Conservation (phyloP, 2,113 vertebrate genomes). For the Leptocoma aspasia region DNA sequence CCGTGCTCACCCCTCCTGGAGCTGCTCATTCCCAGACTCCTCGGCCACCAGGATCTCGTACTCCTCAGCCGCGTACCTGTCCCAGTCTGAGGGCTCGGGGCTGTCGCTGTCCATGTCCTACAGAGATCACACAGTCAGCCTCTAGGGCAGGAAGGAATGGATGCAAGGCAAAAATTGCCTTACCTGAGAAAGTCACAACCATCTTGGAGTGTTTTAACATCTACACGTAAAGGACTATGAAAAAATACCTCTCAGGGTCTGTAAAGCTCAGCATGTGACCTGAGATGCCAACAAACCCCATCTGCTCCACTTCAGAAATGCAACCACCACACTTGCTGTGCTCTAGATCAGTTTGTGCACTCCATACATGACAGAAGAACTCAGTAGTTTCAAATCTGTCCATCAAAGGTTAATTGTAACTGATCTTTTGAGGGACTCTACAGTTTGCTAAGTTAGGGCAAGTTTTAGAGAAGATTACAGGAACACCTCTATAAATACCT, state of each 20-base stretch:
- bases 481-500: neutral
- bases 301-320: neutral
- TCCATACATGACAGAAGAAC: neutral
- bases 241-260: neutral
- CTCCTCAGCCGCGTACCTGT: constrained; percentile 94
- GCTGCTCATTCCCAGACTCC: constrained; percentile 91
- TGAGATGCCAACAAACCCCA: neutral
- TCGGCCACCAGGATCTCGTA: constrained; percentile 97
- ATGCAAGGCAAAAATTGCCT: neutral
- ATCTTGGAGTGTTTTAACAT: neutral
- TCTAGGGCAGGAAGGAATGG: neutral
- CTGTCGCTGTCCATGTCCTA: constrained; percentile 91
- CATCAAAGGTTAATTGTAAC: neutral
- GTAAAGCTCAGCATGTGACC: neutral
- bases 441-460: neutral
- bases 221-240: neutral
- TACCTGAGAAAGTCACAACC: neutral
- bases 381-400: neutral
- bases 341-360: neutral
- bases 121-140: constrained; percentile 3
- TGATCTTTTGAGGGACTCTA: neutral
- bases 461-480: neutral
- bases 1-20: constrained; percentile 87
- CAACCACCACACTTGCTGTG: neutral
- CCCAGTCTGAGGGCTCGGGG: constrained; percentile 97